Base-by-base conservation (phyloP, 2,113 vertebrate genomes). In the Brienomyrus longianalis region DNA sequence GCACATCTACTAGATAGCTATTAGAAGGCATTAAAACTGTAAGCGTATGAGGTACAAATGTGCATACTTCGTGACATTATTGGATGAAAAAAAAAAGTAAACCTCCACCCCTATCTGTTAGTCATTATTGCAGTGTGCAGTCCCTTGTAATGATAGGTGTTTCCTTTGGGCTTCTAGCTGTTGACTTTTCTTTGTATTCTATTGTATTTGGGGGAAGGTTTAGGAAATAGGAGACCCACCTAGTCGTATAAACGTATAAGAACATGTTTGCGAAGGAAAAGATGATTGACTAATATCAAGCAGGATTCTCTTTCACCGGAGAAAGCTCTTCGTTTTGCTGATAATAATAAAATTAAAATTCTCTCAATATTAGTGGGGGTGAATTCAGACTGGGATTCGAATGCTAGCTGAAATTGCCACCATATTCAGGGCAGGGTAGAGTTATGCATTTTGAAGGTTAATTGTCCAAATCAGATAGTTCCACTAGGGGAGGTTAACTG, bases 391-490 rank as follows among this genome's bases (percentile, higher is more conserved):
- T 2, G 48, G 35, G 31, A 83, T 43, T 83, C 1, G 5, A 50
- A 83, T 21, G n/a, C 39, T 31, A 89, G 50, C 51, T 39, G 66
- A 9, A 50, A 31, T 45, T 74, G 17, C 88, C 77, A n/a, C 35
- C 9, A 9, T 89, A 27, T 85, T 51, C 54, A 31, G 35, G 66
- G 50, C 51, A 47, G 48, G n/a, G 83, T 62, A 48, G 11, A 86
- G 54, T 90, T 17, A 54, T 15, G 59, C 1, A 56, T 48, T 90
- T 47, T 91, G 90, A 92, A 90, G 91, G 89, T 89, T 92, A 91
- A 90, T 90, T 90, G 88, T 86, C 50, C 84, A 66, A 87, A 83
- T 89, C 56, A 51, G 56, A 90, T 88, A 52, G 45, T 92, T 90
- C 48, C 80, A 59, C 90, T 89, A 87, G 45, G 86, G 88, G 51